Evolutionary conservation across 2,113 vertebrate species (phyloP).

Genomic region (Peromyscus leucopus): DNA sequence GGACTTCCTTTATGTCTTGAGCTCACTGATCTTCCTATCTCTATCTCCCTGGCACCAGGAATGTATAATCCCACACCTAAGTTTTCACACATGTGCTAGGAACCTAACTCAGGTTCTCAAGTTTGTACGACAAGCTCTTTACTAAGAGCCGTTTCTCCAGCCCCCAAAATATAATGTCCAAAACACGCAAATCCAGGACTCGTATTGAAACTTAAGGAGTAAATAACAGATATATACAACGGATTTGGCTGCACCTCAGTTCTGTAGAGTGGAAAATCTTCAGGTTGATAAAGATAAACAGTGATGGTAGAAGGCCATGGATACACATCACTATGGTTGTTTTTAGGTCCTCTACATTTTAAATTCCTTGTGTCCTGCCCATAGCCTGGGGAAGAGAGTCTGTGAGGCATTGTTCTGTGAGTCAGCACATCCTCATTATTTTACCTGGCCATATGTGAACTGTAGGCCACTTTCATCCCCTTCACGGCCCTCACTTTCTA

Average conservation of each 20-base stretch:
- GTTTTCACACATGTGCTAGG: neutral
- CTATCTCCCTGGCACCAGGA: no score
- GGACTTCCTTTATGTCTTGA: neutral
- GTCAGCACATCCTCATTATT: no score
- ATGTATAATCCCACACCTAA: no score
- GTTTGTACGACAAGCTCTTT: no score
- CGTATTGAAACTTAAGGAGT: conserved; percentile 3
- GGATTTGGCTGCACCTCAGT: neutral
- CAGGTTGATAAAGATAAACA: conserved; percentile 2
- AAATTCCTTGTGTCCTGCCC: neutral
- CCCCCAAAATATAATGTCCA: neutral
- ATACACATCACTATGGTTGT: neutral
- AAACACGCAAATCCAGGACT: neutral
- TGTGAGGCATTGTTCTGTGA: neutral
- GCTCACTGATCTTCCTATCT: neutral
- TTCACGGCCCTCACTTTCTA: neutral
- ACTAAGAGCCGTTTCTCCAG: neutral
- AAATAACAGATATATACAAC: neutral
- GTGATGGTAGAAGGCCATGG: neutral
- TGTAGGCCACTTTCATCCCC: neutral
- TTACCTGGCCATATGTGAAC: neutral
- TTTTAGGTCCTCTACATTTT: conserved; percentile 4
- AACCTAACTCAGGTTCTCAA: neutral
- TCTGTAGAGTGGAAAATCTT: neutral
- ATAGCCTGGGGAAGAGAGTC: neutral